Evolutionary conservation across 2,888 invertebrate genomes (phyloP), one percentile per base, ranked within the genome.

Genomic region (Papilio elwesi): DNA sequence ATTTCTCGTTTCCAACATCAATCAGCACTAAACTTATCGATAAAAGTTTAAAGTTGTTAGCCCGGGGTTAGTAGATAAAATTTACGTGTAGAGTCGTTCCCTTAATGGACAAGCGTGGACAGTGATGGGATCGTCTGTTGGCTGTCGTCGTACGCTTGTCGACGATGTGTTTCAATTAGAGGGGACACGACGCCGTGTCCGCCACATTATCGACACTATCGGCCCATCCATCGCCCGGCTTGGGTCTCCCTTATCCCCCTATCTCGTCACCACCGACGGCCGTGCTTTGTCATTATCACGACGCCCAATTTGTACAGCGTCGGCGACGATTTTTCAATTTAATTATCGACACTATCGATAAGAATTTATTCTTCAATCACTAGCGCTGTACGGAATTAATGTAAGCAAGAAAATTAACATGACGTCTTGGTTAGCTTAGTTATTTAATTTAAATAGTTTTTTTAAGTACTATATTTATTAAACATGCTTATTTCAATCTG

Each of bases 131-230:
- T 73, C 73, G 73, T 57, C 64, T 65, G 65, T 65, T 38, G n/a
- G 69, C 64, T 69, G 73, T 73, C 73, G 67, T 64, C 51, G 73
- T 10, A 15, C 51, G 62, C 68, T 65, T 73, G 73, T 73, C 65
- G 69, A 47, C 69, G 69, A 73, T 73, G 69, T 73, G 73, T 73
- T 73, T 73, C 73, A 73, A 73, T 73, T 73, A 73, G 69, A n/a
- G 73, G 15, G 64, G 73, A 64, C 64, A 66, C 57, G 65, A 64
- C 73, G 65, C 64, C 73, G 68, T 51, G 69, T 57, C 69, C 68
- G 73, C 68, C 68, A 52, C 68, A 63, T 69, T 73, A 73, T 73
- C 73, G 68, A 59, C 65, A 52, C 57, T 73, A 73, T 73, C 73
- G 57, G 26, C 49, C 68, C 49, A 73, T 72, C 72, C 68, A 72